A percentile compares a stretch with the other conserved stretches of the same genome.
Conservation (phyloP, 2,797 vertebrate genomes). For the Moxostoma hubbsi region DNA sequence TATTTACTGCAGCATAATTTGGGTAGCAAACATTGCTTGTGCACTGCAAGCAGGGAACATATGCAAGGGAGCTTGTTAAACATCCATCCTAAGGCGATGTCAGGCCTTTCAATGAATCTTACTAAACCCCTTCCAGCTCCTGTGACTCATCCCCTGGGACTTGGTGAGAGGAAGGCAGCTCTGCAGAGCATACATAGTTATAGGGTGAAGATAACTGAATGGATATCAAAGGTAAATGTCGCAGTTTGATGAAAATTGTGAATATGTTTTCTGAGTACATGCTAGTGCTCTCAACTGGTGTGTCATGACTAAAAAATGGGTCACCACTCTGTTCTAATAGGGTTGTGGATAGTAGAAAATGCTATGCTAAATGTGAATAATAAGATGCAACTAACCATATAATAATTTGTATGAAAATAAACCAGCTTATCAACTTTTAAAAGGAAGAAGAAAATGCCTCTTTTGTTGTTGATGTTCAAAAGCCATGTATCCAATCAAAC, state of each 20-base stretch:
- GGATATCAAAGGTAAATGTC: conserved; percentile 23
- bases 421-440: neutral
- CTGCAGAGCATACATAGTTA: neutral
- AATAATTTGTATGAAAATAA: too few species aligned
- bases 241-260: too few species aligned
- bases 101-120: conserved; percentile 44
- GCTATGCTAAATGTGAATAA: too few species aligned
- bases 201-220: neutral
- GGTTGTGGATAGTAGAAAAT: too few species aligned
- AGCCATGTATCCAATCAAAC: neutral
- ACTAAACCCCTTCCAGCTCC: conserved; percentile 39
- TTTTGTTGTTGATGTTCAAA: neutral
- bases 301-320: too few species aligned
- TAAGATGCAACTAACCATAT: too few species aligned
- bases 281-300: too few species aligned
- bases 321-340: too few species aligned
- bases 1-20: neutral
- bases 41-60: conserved; percentile 3
- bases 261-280: neutral
- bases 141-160: conserved; percentile 39
- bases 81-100: conserved; percentile 44
- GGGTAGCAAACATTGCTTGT: neutral
- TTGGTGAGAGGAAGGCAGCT: conserved; percentile 23
- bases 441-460: neutral
- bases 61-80: conserved; percentile 44